These are phyloP conservation scores for Speoplatyrhinus poulsoni DNA, from an alignment of 2,113 vertebrate species.

Conservation along the genomic window DNA sequence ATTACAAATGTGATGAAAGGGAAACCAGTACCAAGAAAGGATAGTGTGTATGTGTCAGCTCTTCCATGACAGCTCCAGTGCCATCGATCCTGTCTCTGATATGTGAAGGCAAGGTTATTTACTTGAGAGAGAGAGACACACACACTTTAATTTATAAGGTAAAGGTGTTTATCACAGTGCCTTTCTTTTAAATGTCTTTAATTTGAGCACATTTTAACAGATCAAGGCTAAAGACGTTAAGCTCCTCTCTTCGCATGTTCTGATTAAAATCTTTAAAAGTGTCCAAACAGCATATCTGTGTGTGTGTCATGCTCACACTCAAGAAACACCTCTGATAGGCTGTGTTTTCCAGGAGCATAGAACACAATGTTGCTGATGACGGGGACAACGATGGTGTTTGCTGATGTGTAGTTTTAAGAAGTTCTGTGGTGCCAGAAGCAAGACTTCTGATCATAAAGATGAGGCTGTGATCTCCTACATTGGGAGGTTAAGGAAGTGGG, in stretches of 20 bases:
- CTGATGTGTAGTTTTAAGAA: background rate
- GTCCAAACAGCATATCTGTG: constrained; percentile 3
- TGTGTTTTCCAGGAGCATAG: background rate
- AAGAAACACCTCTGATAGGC: constrained; percentile 17
- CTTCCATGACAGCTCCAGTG: constrained; percentile 32
- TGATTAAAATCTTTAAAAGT: constrained; percentile 39
- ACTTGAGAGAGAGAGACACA: too few species aligned
- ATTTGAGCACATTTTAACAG: constrained; percentile 31
- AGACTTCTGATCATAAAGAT: constrained; percentile 4
- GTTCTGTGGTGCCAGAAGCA: background rate
- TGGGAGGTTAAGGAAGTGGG: constrained; percentile 13
- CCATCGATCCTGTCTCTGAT: constrained; percentile 40
- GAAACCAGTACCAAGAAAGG: constrained; percentile 11
- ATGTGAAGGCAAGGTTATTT: too few species aligned
- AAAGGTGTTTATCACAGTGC: background rate
- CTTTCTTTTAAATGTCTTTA: constrained; percentile 25
- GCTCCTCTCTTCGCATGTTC: constrained; percentile 10
- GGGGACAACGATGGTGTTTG: background rate
- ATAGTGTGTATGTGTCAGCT: constrained; percentile 38
- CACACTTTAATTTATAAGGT: too few species aligned
- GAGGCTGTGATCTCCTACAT: constrained; percentile 17
- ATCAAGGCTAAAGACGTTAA: constrained; percentile 23
- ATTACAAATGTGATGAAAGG: too few species aligned
- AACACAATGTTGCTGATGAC: constrained; percentile 7
- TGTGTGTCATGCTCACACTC: too few species aligned